These are phyloP conservation scores for Molossus molossus DNA, from an alignment of 2,797 vertebrate species.

Conservation along the genomic window DNA sequence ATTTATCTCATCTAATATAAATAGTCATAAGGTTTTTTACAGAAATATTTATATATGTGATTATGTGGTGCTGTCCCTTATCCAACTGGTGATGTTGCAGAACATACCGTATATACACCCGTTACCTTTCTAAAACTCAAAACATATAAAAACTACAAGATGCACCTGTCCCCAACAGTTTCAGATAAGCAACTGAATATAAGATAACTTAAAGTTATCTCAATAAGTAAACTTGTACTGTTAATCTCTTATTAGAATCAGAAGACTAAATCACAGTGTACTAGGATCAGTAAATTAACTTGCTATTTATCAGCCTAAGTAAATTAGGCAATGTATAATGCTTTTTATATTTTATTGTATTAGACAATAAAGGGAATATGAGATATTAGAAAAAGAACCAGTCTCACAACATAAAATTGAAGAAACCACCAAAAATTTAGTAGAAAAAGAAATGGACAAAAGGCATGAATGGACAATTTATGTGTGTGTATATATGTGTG, in stretches of 20 bases:
- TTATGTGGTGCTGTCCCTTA: neutral
- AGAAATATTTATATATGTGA: conserved; percentile 50
- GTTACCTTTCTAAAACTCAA: conserved; percentile 52
- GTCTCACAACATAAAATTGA: conserved; percentile 13
- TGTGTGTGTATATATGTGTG: no score
- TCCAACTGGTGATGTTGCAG: neutral
- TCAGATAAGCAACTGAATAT: neutral
- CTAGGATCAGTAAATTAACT: neutral
- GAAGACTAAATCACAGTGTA: neutral
- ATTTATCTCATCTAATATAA: neutral
- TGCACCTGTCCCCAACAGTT: neutral
- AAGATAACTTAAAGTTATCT: neutral
- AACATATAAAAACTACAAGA: neutral
- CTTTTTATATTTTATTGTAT: neutral
- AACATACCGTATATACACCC: neutral
- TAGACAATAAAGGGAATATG: neutral
- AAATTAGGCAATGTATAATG: neutral
- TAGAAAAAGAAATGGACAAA: neutral
- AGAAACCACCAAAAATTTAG: neutral
- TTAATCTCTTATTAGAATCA: conserved; percentile 16
- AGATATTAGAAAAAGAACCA: neutral
- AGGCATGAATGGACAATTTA: neutral
- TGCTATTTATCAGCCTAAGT: neutral
- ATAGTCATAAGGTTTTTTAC: neutral
- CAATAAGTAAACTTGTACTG: neutral